Percentiles rank a stretch among this genome's conserved stretches.
These are phyloP conservation scores for Scaptodrosophila lebanonensis DNA, from an alignment of 1,140 invertebrate species.

Conservation along the genomic window DNA sequence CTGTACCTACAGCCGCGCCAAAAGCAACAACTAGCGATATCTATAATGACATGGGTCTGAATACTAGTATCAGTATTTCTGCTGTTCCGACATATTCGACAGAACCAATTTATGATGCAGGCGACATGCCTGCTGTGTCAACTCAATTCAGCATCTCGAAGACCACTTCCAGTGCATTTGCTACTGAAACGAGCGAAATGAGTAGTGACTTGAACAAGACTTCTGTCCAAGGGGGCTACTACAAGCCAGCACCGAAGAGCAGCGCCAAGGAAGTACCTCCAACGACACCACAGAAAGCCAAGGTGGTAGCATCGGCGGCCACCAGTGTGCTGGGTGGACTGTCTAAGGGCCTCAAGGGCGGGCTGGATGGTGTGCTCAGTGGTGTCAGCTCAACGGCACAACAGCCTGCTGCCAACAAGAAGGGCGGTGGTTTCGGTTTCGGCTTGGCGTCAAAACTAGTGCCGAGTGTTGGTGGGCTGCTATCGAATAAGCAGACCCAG, in stretches of 20 bases:
- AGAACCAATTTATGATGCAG: no score
- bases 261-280: background rate
- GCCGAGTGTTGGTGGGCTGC: slow-evolving; percentile 53
- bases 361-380: slow-evolving; percentile 58
- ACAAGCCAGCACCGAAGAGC: slow-evolving; percentile 22
- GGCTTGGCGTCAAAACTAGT: slow-evolving; percentile 66
- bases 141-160: no score
- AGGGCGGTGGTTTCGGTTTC: slow-evolving; percentile 53
- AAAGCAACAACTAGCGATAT: slow-evolving; percentile 1
- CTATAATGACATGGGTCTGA: no score
- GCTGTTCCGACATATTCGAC: no score
- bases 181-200: background rate
- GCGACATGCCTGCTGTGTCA: no score
- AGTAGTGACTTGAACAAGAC: slow-evolving; percentile 18
- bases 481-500: slow-evolving; percentile 22
- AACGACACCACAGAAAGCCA: slow-evolving; percentile 18
- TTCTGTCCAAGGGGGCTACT: slow-evolving; percentile 26
- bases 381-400: slow-evolving; percentile 36
- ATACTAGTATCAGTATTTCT: no score
- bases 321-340: slow-evolving; percentile 57
- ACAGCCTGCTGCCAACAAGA: slow-evolving; percentile 4
- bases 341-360: slow-evolving; percentile 67
- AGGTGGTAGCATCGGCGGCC: slow-evolving; percentile 30
- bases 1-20: background rate
- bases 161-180: background rate